Evolutionary conservation across 2,797 vertebrate species (phyloP), one percentile per base, ranked within the genome.

Genomic region (Chelon labrosus): DNA sequence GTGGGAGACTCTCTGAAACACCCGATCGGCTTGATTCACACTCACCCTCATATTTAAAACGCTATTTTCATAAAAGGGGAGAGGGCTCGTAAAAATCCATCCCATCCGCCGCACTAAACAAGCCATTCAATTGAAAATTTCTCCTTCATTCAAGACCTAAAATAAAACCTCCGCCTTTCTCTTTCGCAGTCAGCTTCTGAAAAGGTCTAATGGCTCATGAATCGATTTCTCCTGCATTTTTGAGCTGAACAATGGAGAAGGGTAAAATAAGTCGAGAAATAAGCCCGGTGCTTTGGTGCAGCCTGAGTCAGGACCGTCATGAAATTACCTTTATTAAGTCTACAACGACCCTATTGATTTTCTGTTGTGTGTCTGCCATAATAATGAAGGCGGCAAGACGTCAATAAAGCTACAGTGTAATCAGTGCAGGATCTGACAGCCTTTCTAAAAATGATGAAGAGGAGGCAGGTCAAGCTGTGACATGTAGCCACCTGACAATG

Each of bases 301-400:
- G 12, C 65, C 51, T 60, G 60, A 86, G 60, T 65, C 27, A 58
- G 69, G 22, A n/a, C 66, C 5, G 22, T 42, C 20, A 77, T 85
- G 75, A 88, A 82, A 83, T 82, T 70, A 83, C 71, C 67, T 87
- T 88, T 83, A 90, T 89, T 85, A 88, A 86, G 79, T 86, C 82
- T 73, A 88, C 79, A 85, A 90, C 55, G 47, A 86, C 69, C 70
- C 57, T 52, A 92, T 92, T 64, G 89, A 91, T 90, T 91, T 85
- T 70, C 69, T 80, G 54, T 69, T 65, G 73, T 60, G 70, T 47
- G 80, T 77, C 72, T 77, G 74, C 75, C 74, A 77, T 86, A 63
- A 67, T 82, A 83, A 90, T 84, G 83, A 85, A 88, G 82, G 75
- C 7, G 19, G 80, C 10, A 19, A 27, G 64, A 73, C 79, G 81